A percentile compares a stretch with the other conserved stretches of the same genome.
Evolutionary conservation across 37 sponge, comb jelly and placozoan genomes (phyloP).

Genomic region (Spongilla lacustris): DNA sequence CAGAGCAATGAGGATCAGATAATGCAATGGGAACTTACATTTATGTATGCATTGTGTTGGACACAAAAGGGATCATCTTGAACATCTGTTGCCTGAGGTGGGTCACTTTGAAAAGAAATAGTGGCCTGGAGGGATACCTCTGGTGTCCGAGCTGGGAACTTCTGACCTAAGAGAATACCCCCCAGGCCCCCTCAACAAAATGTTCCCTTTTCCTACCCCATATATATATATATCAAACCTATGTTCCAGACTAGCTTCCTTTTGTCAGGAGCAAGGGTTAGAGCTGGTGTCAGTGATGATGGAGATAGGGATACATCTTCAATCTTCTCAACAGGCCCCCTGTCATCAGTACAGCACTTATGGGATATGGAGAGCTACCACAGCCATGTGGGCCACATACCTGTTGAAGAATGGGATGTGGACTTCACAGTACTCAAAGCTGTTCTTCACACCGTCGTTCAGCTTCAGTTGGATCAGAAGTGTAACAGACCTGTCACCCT

Average conservation of each 20-base stretch:
- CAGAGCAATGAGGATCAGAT: not conserved
- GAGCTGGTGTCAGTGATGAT: constrained; percentile 9
- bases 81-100: not conserved
- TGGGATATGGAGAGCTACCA: not conserved
- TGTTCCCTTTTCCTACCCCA: not conserved
- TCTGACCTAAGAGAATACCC: constrained; percentile 62
- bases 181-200: not conserved
- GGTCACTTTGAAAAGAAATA: constrained; percentile 62
- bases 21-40: constrained; percentile 60
- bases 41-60: constrained; percentile 78
- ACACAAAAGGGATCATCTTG: constrained; percentile 76
- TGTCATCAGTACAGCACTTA: not conserved
- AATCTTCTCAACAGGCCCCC: constrained; percentile 76
- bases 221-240: constrained; percentile 27
- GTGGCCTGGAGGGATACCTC: constrained; percentile 85
- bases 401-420: constrained; percentile 89
- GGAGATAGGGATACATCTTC: constrained; percentile 43
- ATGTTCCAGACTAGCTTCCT: constrained; percentile 82
- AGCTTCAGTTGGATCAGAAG: constrained; percentile 86
- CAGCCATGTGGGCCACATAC: constrained; percentile 30
- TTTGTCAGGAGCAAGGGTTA: constrained; percentile 62
- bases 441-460: constrained; percentile 69
- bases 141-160: constrained; percentile 77
- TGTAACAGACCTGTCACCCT: constrained; percentile 66
- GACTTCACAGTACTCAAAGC: constrained; percentile 88